phyloP scores from a whole-genome alignment of 2,888 invertebrate genomes.

The Agonopterix subpropinquella region DNA sequence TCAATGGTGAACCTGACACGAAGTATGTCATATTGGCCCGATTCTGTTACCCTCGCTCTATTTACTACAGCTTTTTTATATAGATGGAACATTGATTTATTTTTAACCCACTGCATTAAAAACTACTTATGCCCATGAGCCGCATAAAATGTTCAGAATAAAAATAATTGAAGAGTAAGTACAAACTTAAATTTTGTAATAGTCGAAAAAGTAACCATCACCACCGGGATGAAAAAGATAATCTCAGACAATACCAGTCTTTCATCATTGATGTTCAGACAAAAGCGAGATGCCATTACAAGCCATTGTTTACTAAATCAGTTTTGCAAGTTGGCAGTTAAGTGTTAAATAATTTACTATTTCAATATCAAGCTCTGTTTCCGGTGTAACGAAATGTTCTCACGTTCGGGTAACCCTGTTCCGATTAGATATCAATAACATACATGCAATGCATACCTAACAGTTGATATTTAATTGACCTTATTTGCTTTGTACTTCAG shows the following conservation, averaged over 20 bases:
- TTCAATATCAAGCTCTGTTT: slow-evolving; percentile 22
- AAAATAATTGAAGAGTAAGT: too few species aligned
- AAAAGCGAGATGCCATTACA: slow-evolving; percentile 53
- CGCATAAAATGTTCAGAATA: not conserved
- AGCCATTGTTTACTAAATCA: slow-evolving; percentile 58
- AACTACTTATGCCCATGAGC: not conserved
- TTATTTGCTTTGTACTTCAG: slow-evolving; percentile 6
- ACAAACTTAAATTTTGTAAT: slow-evolving; percentile 19
- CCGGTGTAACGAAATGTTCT: slow-evolving; percentile 9
- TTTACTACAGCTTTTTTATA: not conserved
- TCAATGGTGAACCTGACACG: slow-evolving; percentile 37
- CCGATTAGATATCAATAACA: slow-evolving; percentile 10
- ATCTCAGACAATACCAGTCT: slow-evolving; percentile 50
- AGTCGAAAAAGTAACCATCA: slow-evolving; percentile 21
- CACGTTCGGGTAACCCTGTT: slow-evolving; percentile 12
- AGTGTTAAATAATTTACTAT: slow-evolving; percentile 35
- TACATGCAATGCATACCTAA: slow-evolving; percentile 1
- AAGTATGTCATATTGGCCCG: slow-evolving; percentile 31
- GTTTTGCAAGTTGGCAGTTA: slow-evolving; percentile 44
- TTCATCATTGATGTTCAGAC: slow-evolving; percentile 54
- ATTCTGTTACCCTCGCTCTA: slow-evolving; percentile 17
- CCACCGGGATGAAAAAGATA: slow-evolving; percentile 33
- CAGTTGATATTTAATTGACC: slow-evolving; percentile 4
- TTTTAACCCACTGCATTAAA: slow-evolving; percentile 3
- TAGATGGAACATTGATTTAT: not conserved